Percentiles rank a stretch among this genome's conserved stretches.
phyloP scores from a whole-genome alignment of 2,888 invertebrate species.

The Tipula vernalis region DNA sequence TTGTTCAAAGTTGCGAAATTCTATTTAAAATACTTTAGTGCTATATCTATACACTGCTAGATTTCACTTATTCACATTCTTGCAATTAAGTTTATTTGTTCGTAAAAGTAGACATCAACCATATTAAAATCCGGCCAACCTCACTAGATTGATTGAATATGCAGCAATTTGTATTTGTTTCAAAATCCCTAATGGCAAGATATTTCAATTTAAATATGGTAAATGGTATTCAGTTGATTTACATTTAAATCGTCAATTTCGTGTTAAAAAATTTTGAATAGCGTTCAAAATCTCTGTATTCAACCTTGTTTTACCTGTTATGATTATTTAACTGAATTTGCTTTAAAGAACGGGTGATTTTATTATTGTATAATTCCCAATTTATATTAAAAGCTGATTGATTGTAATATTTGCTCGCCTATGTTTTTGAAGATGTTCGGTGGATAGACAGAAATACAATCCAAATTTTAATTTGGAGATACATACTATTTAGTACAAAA shows the following conservation, averaged over 20 bases:
- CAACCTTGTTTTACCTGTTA: not conserved
- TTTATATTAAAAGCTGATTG: too few species aligned
- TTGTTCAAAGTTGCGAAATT: not conserved
- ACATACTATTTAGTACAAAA: too few species aligned
- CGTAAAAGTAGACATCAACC: not conserved
- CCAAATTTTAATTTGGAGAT: too few species aligned
- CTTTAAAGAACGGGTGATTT: too few species aligned
- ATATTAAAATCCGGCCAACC: not conserved
- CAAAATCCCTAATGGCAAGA: not conserved
- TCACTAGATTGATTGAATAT: not conserved
- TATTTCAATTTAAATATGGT: slow-evolving; percentile 4
- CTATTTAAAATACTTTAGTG: not conserved
- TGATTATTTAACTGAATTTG: not conserved
- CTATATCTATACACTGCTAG: not conserved
- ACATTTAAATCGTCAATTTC: not conserved
- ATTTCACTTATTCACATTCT: not conserved
- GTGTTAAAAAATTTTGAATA: not conserved
- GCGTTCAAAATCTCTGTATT: not conserved
- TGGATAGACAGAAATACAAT: too few species aligned
- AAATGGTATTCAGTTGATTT: not conserved
- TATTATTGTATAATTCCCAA: too few species aligned
- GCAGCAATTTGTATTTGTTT: not conserved
- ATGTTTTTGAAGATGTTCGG: too few species aligned
- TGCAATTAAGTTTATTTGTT: not conserved
- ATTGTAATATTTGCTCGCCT: too few species aligned